A percentile compares a stretch with the other conserved stretches of the same genome.
phyloP scores from a whole-genome alignment of 2,888 invertebrate species.

The Poecilus cupreus region DNA sequence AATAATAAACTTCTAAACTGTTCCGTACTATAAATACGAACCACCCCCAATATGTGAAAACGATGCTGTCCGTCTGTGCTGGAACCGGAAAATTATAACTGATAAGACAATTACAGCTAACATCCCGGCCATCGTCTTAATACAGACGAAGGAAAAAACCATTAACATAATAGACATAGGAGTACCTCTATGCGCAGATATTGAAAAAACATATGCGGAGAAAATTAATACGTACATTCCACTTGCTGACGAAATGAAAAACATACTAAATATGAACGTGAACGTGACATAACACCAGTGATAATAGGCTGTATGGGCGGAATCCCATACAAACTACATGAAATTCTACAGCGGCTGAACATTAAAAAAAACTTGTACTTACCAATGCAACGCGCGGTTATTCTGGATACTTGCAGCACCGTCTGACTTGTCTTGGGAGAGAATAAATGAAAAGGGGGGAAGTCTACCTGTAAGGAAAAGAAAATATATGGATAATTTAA shows the following conservation, averaged over 20 bases:
- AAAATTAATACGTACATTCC: constrained; percentile 42
- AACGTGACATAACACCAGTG: not conserved
- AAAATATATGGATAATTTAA: no score
- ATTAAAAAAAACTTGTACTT: not conserved
- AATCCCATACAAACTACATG: not conserved
- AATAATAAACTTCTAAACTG: no score
- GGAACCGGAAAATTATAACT: not conserved
- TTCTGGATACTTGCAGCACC: not conserved
- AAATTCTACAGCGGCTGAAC: not conserved
- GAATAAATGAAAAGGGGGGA: no score
- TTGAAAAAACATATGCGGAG: constrained; percentile 8
- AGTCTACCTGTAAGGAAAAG: no score
- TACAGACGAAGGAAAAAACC: not conserved
- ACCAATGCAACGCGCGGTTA: not conserved
- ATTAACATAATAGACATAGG: not conserved
- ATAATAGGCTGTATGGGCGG: constrained; percentile 28
- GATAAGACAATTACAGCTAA: not conserved
- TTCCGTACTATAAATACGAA: no score
- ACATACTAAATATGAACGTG: constrained; percentile 17
- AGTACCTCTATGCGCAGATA: not conserved
- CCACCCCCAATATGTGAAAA: no score
- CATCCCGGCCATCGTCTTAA: not conserved
- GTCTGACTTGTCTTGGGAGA: not conserved
- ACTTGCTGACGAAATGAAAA: constrained; percentile 39
- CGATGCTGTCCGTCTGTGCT: not conserved